Evolutionary conservation across 2,113 vertebrate genomes (phyloP).

Genomic region (Boleophthalmus pectinirostris): DNA sequence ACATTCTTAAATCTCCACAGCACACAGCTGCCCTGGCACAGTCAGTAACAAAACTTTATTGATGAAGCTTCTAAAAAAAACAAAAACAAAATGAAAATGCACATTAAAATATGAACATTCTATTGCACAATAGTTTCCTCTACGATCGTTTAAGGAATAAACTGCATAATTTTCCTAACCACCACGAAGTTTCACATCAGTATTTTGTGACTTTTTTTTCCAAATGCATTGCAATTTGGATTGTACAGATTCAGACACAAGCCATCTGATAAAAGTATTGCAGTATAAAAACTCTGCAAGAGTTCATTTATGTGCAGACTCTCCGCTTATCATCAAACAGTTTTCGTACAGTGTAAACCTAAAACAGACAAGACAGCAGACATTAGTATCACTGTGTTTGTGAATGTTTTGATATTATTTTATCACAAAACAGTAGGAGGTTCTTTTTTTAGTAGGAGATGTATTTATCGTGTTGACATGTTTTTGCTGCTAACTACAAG

Average conservation of each 20-base stretch:
- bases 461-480: too few species aligned
- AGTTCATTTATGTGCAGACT: slow-evolving; percentile 71
- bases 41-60: slow-evolving; percentile 27
- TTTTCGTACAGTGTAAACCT: slow-evolving; percentile 86
- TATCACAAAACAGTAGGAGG: too few species aligned
- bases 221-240: slow-evolving; percentile 18
- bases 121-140: slow-evolving; percentile 46
- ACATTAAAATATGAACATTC: slow-evolving; percentile 2
- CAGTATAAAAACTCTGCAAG: neutral
- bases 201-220: neutral
- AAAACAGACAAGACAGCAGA: neutral
- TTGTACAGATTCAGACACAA: neutral
- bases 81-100: neutral
- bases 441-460: too few species aligned
- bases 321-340: slow-evolving; percentile 85
- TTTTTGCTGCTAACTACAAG: too few species aligned
- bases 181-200: slow-evolving; percentile 15
- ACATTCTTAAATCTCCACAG: slow-evolving; percentile 20
- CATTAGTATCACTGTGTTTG: neutral
- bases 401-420: too few species aligned
- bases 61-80: neutral
- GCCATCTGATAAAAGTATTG: neutral
- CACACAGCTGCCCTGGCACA: slow-evolving; percentile 23
- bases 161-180: neutral
- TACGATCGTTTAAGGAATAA: neutral